Percentiles rank a stretch among this genome's conserved stretches.
Evolutionary conservation across 2,888 invertebrate species (phyloP).

Genomic region (Pogonocherus hispidulus): DNA sequence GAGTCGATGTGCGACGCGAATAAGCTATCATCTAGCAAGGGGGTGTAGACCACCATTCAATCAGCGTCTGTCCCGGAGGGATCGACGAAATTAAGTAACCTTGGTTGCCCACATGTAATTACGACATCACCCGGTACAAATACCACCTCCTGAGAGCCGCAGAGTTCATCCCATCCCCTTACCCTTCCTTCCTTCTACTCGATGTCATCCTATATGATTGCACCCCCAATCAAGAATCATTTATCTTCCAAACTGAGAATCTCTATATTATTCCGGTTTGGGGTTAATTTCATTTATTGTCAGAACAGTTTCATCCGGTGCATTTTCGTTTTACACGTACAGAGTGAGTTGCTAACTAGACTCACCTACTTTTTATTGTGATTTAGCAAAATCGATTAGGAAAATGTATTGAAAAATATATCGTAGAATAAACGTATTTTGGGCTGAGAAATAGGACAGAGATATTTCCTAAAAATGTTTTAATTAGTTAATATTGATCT

Average conservation of each 20-base stretch:
- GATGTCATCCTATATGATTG: conserved; percentile 52
- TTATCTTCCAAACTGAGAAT: conserved; percentile 52
- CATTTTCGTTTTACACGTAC: background rate
- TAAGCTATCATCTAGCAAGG: conserved; percentile 48
- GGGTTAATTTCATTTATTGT: conserved; percentile 32
- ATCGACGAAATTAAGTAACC: conserved; percentile 65
- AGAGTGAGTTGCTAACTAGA: background rate
- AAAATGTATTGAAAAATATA: no score
- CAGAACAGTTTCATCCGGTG: background rate
- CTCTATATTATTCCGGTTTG: conserved; percentile 36
- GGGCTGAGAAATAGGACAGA: no score
- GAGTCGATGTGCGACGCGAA: conserved; percentile 46
- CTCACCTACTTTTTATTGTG: background rate
- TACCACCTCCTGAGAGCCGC: conserved; percentile 55
- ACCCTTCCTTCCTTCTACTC: conserved; percentile 35
- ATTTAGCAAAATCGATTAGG: no score
- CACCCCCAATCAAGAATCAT: conserved; percentile 56
- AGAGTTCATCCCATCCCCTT: conserved; percentile 27
- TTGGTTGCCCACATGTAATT: conserved; percentile 64
- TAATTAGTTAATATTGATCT: no score
- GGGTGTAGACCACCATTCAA: conserved; percentile 59
- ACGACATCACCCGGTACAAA: conserved; percentile 60
- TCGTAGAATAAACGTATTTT: no score
- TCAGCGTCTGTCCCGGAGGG: conserved; percentile 64
- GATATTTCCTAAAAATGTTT: no score